A percentile compares a stretch with the other conserved stretches of the same genome.
phyloP scores from a whole-genome alignment of 2,113 vertebrate species.

The Amia ocellicauda region DNA sequence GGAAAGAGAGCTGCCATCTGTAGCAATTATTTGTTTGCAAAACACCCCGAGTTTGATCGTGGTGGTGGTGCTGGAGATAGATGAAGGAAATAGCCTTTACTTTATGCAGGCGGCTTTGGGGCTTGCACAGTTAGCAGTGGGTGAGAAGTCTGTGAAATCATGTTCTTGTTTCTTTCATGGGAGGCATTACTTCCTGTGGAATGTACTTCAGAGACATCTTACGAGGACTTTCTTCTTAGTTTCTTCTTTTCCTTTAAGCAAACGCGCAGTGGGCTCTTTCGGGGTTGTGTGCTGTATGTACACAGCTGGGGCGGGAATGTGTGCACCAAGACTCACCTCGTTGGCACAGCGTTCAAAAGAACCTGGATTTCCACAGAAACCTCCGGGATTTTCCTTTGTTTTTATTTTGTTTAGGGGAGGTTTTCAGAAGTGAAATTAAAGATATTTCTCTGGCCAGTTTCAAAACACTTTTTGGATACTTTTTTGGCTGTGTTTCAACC shows the following conservation, averaged over 20 bases:
- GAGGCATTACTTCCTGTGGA: neutral
- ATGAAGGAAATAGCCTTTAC: slow-evolving; percentile 3
- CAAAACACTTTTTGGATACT: neutral
- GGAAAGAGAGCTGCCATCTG: slow-evolving; percentile 35
- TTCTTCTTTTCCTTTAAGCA: too few relatives aligned
- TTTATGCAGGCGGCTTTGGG: slow-evolving; percentile 5
- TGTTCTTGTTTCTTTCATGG: neutral
- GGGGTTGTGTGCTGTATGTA: neutral
- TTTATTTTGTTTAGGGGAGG: too few relatives aligned
- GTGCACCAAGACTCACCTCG: neutral
- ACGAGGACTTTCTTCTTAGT: neutral
- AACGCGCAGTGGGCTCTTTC: neutral
- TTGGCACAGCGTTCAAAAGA: neutral
- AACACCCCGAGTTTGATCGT: slow-evolving; percentile 40
- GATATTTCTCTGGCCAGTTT: neutral
- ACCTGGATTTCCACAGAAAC: neutral
- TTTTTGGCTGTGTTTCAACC: neutral
- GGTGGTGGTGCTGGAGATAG: slow-evolving; percentile 41
- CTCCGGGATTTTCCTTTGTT: too few relatives aligned
- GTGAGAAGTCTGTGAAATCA: too few relatives aligned
- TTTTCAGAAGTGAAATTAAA: neutral
- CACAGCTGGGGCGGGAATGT: slow-evolving; percentile 10
- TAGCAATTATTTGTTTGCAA: slow-evolving; percentile 51
- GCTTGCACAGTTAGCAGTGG: slow-evolving; percentile 1
- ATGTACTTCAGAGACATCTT: neutral